A percentile compares a stretch with the other conserved stretches of the same genome.
These are phyloP conservation scores for Desoria tigrina DNA, from an alignment of 2,888 invertebrate genomes.

Conservation along the genomic window DNA sequence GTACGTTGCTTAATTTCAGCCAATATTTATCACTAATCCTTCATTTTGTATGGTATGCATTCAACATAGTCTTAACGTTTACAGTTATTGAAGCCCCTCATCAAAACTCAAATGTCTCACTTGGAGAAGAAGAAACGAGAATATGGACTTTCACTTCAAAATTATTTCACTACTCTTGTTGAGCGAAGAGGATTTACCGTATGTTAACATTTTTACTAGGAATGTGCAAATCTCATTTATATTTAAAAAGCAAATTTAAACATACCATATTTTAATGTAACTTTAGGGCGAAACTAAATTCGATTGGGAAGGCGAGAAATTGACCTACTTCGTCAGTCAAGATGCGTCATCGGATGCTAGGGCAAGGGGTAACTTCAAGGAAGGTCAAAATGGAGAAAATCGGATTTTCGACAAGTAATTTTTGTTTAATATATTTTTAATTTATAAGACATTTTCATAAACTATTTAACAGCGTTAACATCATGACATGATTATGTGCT, in stretches of 20 bases:
- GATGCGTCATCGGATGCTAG: background rate
- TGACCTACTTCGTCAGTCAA: background rate
- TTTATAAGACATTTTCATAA: background rate
- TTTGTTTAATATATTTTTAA: background rate
- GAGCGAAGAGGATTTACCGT: slow-evolving; percentile 8
- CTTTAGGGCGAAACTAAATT: slow-evolving; percentile 5
- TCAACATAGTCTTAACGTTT: background rate
- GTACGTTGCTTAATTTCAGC: background rate
- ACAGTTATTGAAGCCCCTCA: background rate
- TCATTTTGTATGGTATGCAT: background rate
- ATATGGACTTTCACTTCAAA: slow-evolving; percentile 1
- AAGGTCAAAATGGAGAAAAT: background rate
- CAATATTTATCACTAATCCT: background rate
- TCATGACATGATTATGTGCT: background rate
- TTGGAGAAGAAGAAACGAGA: background rate
- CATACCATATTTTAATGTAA: background rate
- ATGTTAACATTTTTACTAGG: background rate
- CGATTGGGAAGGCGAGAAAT: slow-evolving; percentile 3
- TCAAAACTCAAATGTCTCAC: background rate
- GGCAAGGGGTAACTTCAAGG: background rate
- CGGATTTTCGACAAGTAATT: background rate
- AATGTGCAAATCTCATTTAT: too few relatives aligned
- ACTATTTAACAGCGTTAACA: background rate
- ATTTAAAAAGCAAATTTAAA: too few relatives aligned
- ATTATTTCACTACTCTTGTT: slow-evolving; percentile 2